Conservation (phyloP, 1,140 invertebrate genomes). For the Drosophila erecta region DNA sequence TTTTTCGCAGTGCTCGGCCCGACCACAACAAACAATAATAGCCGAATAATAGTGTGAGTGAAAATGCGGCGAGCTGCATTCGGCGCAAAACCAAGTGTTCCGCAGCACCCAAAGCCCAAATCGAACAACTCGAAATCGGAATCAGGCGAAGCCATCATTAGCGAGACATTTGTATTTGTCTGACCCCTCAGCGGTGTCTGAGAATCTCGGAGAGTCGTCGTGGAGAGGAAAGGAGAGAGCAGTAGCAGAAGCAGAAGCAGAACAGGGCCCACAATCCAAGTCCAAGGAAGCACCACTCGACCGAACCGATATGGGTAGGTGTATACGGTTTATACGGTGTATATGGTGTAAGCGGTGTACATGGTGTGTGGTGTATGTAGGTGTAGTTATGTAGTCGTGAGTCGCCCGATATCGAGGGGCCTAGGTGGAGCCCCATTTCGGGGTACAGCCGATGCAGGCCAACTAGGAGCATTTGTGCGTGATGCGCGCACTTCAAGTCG, state of each 20-base stretch:
- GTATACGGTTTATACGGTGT: background rate
- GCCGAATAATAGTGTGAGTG: conserved; percentile 42
- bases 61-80: conserved; percentile 48
- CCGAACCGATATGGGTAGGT: conserved; percentile 39
- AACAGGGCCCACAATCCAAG: conserved; percentile 1
- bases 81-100: conserved; percentile 39
- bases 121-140: conserved; percentile 1
- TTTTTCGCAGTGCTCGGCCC: conserved; percentile 51
- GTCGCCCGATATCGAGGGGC: conserved; percentile 11
- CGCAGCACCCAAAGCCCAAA: conserved; percentile 17
- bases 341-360: conserved; percentile 9
- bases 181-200: conserved; percentile 42
- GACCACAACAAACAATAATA: conserved; percentile 57
- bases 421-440: conserved; percentile 14
- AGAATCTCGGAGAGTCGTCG: conserved; percentile 14
- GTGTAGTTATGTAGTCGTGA: conserved; percentile 8
- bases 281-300: conserved; percentile 42
- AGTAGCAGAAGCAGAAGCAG: conserved; percentile 16
- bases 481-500: conserved; percentile 47
- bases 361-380: background rate
- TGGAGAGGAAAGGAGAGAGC: conserved; percentile 20
- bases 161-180: conserved; percentile 42
- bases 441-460: conserved; percentile 43
- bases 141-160: conserved; percentile 45
- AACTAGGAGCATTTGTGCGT: conserved; percentile 37